A percentile compares a stretch with the other conserved stretches of the same genome.
Evolutionary conservation across 2,888 invertebrate genomes (phyloP).

Genomic region (Pseudococcus jackbeardsleyi): DNA sequence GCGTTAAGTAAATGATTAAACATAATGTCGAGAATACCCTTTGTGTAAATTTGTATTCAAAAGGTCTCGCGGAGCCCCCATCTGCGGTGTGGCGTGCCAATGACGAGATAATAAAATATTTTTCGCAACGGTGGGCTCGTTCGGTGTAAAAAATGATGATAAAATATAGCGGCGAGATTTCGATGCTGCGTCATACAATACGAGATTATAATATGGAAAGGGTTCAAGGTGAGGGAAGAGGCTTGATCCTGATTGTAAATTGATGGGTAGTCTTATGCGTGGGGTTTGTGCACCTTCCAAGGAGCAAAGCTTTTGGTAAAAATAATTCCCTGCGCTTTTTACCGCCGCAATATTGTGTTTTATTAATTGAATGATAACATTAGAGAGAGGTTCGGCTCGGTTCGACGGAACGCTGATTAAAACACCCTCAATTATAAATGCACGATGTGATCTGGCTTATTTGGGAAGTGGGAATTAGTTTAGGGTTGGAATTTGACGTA

Average conservation of each 20-base stretch:
- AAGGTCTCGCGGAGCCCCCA: background rate
- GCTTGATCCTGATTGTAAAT: constrained; percentile 11
- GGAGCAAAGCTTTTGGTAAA: background rate
- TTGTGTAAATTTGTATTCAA: constrained; percentile 24
- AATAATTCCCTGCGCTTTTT: constrained; percentile 16
- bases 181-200: background rate
- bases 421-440: constrained; percentile 33
- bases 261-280: constrained; percentile 7
- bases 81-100: background rate
- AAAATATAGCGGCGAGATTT: background rate
- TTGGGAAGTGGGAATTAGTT: constrained; percentile 5
- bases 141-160: background rate
- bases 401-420: constrained; percentile 20
- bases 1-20: constrained; percentile 37
- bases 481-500: background rate
- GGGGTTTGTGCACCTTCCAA: background rate
- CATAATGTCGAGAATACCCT: background rate
- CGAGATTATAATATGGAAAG: background rate
- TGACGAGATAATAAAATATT: constrained; percentile 2
- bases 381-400: background rate
- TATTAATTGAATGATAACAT: constrained; percentile 48
- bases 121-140: background rate
- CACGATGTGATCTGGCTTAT: constrained; percentile 2
- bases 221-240: background rate
- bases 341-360: constrained; percentile 20